Base-by-base conservation (phyloP, 2,888 invertebrate genomes). In the Aplocera efformata region DNA sequence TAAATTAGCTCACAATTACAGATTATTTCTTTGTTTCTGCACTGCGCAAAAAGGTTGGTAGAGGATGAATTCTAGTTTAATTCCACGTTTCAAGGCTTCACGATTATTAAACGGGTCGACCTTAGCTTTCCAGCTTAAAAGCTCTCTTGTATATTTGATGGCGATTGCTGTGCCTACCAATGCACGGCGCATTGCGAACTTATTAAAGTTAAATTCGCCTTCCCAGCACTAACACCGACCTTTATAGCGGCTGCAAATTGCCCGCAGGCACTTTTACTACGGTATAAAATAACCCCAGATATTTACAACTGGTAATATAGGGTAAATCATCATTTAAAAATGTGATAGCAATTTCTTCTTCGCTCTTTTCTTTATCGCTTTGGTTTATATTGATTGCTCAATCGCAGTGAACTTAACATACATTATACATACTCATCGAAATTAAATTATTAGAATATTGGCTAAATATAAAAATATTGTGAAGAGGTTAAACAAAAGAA, bases 201-300 rank as follows among this genome's bases (percentile, higher is more conserved):
- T 75, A 80, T 81, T 80, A 80, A 82, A 76, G 64, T 76, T 79
- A 73, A 72, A 80, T 79, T 74, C 67, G 60, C 45, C 43, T 52
- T 60, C 47, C 53, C 40, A 58, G 56, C 59, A 63, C 61, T 64
- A 58, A 67, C 59, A 58, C 48, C 50, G 56, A 60, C 64, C 62
- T 72, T 74, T 72, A 72, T 35, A 47, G 42, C 44, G 48, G 42
- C 50, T 47, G 46, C 27, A 48, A 53, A 53, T 50, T 53, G 50
- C 44, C 47, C 31, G 32, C 44, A 48, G 46, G 50, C 43, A n/a
- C 22, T 22, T 22, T 22, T 7, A 22, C 4, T 6, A 6, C n/a
- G 22, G 27, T 32, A 42, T 53, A 48, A 50, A 50, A 48, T 50
- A 50, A 48, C 48, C 41, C 27, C 41, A 48, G 53, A 53, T 53